A percentile compares a stretch with the other conserved stretches of the same genome.
Conservation (phyloP, 2,888 invertebrate genomes). For the Cantharis rufa region DNA sequence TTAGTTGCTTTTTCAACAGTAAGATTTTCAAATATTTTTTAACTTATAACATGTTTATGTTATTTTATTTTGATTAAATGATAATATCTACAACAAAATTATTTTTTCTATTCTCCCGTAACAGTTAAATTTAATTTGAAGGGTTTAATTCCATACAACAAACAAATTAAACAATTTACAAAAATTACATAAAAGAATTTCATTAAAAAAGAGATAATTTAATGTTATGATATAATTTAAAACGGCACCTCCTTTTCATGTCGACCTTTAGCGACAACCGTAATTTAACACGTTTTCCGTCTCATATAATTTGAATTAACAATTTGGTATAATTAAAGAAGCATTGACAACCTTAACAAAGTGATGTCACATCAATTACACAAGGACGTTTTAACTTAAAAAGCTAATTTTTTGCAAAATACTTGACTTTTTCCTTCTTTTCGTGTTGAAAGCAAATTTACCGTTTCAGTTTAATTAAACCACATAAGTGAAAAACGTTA, state of each 20-base stretch:
- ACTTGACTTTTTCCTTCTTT: not conserved
- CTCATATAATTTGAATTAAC: conserved; percentile 12
- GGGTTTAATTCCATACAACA: not conserved
- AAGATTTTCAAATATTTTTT: no score
- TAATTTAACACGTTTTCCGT: conserved; percentile 15
- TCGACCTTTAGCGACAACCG: conserved; percentile 14
- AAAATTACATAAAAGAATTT: not conserved
- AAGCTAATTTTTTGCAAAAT: conserved; percentile 2
- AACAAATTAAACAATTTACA: not conserved
- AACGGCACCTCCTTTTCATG: conserved; percentile 1
- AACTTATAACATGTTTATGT: no score
- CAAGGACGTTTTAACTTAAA: conserved; percentile 10
- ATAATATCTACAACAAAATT: no score
- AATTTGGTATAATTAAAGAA: conserved; percentile 16
- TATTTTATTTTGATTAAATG: no score
- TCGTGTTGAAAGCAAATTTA: not conserved
- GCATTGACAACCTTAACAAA: conserved; percentile 8
- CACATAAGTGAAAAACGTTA: not conserved
- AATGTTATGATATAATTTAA: conserved; percentile 7
- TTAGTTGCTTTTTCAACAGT: no score
- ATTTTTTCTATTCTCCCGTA: no score
- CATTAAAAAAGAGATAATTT: not conserved
- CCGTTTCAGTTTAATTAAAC: not conserved
- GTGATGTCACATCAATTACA: conserved; percentile 9
- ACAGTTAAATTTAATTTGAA: not conserved